phyloP scores from a whole-genome alignment of 2,113 vertebrate genomes.

The Cebus imitator region DNA sequence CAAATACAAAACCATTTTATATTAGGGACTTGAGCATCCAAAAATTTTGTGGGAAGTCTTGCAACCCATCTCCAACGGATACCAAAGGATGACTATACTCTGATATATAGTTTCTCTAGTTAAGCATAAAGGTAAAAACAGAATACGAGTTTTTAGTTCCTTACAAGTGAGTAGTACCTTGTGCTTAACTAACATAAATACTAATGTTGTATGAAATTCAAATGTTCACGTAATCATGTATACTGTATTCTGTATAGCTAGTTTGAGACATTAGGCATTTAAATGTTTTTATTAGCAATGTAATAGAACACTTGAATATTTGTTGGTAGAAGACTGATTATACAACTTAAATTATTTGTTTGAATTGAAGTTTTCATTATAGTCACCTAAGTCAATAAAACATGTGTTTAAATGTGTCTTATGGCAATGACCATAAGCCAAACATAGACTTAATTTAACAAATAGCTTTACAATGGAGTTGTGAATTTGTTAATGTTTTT shows the following conservation, averaged over 20 bases:
- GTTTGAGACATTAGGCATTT: conserved; percentile 1
- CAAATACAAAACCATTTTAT: not conserved
- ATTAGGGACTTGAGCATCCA: not conserved
- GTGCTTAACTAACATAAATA: not conserved
- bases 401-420: not conserved
- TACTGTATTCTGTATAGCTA: not conserved
- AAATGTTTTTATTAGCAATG: not conserved
- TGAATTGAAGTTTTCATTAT: conserved; percentile 14
- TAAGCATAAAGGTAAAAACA: conserved; percentile 5
- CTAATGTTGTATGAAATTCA: conserved; percentile 24
- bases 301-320: not conserved
- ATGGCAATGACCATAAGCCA: not conserved
- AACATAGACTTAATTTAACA: not conserved
- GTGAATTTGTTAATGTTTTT: not conserved
- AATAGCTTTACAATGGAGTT: not conserved
- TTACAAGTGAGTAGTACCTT: not conserved
- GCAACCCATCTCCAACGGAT: no score
- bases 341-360: not conserved
- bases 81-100: not conserved
- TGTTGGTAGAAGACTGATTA: conserved; percentile 19
- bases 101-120: not conserved
- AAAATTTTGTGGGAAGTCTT: not conserved
- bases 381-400: not conserved
- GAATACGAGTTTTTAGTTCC: not conserved
- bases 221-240: not conserved